Base-by-base conservation (phyloP, 2,888 invertebrate species). In the Temnothorax ravouxi region DNA sequence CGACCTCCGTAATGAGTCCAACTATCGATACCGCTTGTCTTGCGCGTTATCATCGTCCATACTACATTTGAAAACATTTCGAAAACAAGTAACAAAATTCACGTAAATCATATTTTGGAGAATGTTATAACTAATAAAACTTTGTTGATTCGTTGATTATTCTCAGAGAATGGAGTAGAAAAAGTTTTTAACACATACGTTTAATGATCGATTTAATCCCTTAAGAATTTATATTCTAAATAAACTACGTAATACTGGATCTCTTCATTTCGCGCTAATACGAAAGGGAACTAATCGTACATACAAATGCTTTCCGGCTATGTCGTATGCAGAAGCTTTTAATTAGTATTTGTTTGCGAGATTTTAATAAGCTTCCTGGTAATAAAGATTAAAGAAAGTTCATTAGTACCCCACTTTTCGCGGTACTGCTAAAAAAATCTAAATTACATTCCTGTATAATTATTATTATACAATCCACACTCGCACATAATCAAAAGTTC, bases 1-100 rank as follows among this genome's bases (percentile, higher is more conserved):
- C 50, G 54, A 72, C 34, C 71, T 69, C 50, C 18, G 80, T 54
- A 62, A 25, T n/a, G 15, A 80, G 61, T 67, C 11, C 62, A 72
- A 62, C 56, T 72, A 79, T 85, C 62, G 72, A 72, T 77, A 62
- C 4, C 11, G 18, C 34, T 56, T 85, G 72, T 79, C 47, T 64
- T 4, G 11, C 11, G 67, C 44, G 44, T 29, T 66, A 67, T 66
- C 59, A 54, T 38, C 54, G 41, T 44, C 21, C 29, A 62, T 50
- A n/a, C 21, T 15, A 13, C n/a, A n/a, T n/a, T n/a, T 3, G 61
- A n/a, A n/a, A n/a, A 41, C n/a, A 59, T 44, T 59, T 59, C 38
- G 69, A 66, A 67, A 77, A 25, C 15, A 77, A 67, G 47, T 62
- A 62, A 75, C 11, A 76, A 62, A 44, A 21, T 11, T 59, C 21